Conservation (phyloP, 2,888 invertebrate species). For the Myopa tessellatipennis region DNA sequence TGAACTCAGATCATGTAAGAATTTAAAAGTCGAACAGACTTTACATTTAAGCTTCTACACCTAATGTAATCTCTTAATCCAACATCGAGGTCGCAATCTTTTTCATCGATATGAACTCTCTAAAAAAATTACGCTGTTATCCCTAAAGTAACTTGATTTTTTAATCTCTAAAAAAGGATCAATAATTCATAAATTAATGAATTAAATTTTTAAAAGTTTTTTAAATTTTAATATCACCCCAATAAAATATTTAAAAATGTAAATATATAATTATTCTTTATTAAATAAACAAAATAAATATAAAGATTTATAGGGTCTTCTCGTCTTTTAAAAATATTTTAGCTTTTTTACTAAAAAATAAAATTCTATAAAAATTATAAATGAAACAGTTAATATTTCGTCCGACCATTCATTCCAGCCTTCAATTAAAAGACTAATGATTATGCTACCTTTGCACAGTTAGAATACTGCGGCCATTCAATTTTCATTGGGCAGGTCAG, state of each 20-base stretch:
- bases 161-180: slow-evolving; percentile 74
- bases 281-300: no score
- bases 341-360: no score
- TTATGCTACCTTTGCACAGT: slow-evolving; percentile 87
- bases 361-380: no score
- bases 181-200: slow-evolving; percentile 68
- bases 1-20: slow-evolving; percentile 84
- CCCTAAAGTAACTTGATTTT: slow-evolving; percentile 74
- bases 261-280: no score
- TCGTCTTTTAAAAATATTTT: no score
- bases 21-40: slow-evolving; percentile 86
- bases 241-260: no score
- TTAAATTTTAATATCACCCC: slow-evolving; percentile 61
- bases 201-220: slow-evolving; percentile 70
- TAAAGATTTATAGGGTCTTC: no score
- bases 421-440: slow-evolving; percentile 83
- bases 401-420: slow-evolving; percentile 82
- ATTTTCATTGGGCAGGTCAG: slow-evolving; percentile 79
- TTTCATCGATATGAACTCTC: slow-evolving; percentile 76
- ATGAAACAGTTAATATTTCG: slow-evolving; percentile 70
- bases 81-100: slow-evolving; percentile 90
- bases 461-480: slow-evolving; percentile 83
- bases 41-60: slow-evolving; percentile 74
- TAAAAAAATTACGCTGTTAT: no score
- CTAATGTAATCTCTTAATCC: slow-evolving; percentile 79